Base-by-base conservation (phyloP, 2,888 invertebrate genomes). In the Griposia aprilina region DNA sequence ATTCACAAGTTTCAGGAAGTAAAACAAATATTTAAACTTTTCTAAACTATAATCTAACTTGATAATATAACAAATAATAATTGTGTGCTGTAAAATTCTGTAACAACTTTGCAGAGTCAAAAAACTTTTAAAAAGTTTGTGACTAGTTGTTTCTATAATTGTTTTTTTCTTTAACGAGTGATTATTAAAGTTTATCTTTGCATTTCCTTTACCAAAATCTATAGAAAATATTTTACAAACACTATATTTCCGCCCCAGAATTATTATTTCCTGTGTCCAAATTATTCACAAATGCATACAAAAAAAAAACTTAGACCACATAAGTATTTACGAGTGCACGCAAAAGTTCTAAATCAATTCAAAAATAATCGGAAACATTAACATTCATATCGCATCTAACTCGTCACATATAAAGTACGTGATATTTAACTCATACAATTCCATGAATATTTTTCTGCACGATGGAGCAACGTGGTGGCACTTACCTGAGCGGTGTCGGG, bases 401-500 rank as follows among this genome's bases (percentile, higher is more conserved):
- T 71, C 60, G 2, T 62, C 68, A 83, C 85, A 78, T 72, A 67
- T 60, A 81, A 81, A 78, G 48, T 73, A 78, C 72, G 72, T 81
- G 74, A 74, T 75, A 73, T 85, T 82, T 50, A 83, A 81, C 45
- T 77, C 41, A 41, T 75, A 76, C 52, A 76, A 74, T 68, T 78
- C 65, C 8, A 81, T 84, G 81, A 87, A 87, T 87, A 81, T 87
- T 86, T 84, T 86, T 86, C 74, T 78, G 78, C 74, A 69, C 76
- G 86, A 76, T 81, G 36, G 60, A 83, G 78, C 77, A 86, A 85
- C 62, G 55, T 82, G 62, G 41, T 65, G 76, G 36, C 45, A 92
- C 93, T 91, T 89, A 93, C 93, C 93, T 92, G 89, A 84, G 73
- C 82, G 70, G 87, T 83, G 84, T 85, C 88, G 88, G 83, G 83